These are phyloP conservation scores for Hypotaenidia philippensis DNA, from an alignment of 2,797 vertebrate genomes.

Conservation along the genomic window DNA sequence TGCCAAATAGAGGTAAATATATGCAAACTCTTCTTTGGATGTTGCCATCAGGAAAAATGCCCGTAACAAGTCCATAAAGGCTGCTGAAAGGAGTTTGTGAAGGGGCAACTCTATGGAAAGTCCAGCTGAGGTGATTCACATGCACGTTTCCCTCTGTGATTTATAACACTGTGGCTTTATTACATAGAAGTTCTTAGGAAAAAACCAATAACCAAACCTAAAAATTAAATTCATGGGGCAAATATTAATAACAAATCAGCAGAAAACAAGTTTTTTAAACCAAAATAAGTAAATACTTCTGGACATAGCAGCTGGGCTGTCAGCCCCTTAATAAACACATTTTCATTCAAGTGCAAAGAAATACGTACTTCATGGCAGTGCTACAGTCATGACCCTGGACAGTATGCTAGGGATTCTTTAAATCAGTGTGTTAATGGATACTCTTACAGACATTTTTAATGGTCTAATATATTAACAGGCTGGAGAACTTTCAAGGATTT, in stretches of 20 bases:
- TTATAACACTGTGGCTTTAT: neutral
- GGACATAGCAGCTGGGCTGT: neutral
- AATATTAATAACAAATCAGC: neutral
- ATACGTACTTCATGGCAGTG: neutral
- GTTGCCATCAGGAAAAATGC: neutral
- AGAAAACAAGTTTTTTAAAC: neutral
- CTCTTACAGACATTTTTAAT: neutral
- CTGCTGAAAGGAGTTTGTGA: neutral
- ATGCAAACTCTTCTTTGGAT: neutral
- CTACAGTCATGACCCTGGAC: neutral
- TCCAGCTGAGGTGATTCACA: neutral
- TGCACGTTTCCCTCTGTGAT: neutral
- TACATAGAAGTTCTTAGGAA: neutral
- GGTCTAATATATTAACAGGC: neutral
- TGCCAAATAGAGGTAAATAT: neutral
- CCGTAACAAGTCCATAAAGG: neutral
- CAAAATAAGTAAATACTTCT: neutral
- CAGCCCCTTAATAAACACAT: neutral
- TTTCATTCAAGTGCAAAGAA: neutral
- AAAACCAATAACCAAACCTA: neutral
- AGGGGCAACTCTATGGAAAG: neutral
- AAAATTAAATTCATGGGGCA: neutral
- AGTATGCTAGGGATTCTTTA: neutral
- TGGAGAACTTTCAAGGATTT: neutral
- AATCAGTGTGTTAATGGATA: neutral